phyloP scores from a whole-genome alignment of 2,797 vertebrate species.

The Spinus pinus region DNA sequence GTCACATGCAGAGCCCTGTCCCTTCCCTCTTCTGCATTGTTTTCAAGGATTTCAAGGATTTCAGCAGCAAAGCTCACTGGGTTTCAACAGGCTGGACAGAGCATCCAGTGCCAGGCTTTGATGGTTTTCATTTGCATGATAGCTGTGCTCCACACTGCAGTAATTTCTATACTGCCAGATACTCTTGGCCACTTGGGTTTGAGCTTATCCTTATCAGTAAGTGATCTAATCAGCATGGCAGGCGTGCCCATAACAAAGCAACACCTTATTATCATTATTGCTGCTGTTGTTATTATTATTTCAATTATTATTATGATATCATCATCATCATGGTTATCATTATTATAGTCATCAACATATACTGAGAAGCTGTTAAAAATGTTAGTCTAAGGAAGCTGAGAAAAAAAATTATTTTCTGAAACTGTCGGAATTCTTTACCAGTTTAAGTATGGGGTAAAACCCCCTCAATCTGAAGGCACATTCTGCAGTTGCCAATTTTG shows the following conservation, averaged over 20 bases:
- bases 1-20: fast-evolving
- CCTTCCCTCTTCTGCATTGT: background rate
- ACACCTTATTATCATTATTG: background rate
- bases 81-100: background rate
- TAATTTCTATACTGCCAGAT: background rate
- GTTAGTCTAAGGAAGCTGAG: slow-evolving; percentile 6
- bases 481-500: background rate
- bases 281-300: background rate
- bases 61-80: background rate
- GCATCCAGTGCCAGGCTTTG: background rate
- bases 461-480: background rate
- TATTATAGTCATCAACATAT: background rate
- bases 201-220: background rate
- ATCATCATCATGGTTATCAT: background rate
- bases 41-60: background rate
- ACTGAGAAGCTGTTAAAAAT: background rate
- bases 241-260: background rate
- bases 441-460: background rate
- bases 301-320: background rate
- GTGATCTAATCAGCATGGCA: background rate
- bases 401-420: background rate
- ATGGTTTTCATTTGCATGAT: background rate
- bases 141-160: background rate
- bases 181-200: background rate
- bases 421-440: background rate